A percentile compares a stretch with the other conserved stretches of the same genome.
Conservation (phyloP, 2,888 invertebrate species). For the Eristalis tenax region DNA sequence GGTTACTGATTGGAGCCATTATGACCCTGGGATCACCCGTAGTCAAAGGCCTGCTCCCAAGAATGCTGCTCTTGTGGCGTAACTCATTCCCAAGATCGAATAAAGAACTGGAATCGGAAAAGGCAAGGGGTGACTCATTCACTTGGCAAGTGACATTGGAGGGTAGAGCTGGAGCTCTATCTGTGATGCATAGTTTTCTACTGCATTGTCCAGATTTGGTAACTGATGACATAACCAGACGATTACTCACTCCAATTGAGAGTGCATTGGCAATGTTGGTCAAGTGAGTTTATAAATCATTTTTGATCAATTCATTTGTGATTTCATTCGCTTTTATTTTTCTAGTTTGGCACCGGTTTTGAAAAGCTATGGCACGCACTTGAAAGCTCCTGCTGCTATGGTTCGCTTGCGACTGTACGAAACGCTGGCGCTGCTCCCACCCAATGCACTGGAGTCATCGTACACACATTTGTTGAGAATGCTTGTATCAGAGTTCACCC, state of each 20-base stretch:
- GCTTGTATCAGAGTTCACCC: slow-evolving; percentile 96
- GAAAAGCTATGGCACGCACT: slow-evolving; percentile 93
- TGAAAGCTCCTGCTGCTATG: slow-evolving; percentile 97
- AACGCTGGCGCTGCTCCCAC: slow-evolving; percentile 89
- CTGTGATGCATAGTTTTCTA: slow-evolving; percentile 96
- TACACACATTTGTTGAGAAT: slow-evolving; percentile 94
- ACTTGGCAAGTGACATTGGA: slow-evolving; percentile 99
- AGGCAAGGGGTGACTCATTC: slow-evolving; percentile 96
- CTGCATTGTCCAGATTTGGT: slow-evolving; percentile 94
- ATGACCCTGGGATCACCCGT: slow-evolving; percentile 97
- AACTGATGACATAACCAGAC: slow-evolving; percentile 94
- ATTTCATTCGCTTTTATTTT: slow-evolving; percentile 53
- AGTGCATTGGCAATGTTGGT: slow-evolving; percentile 97
- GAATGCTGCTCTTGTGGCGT: slow-evolving; percentile 97
- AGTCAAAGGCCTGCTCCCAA: slow-evolving; percentile 93
- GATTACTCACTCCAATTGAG: slow-evolving; percentile 95
- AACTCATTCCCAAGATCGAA: slow-evolving; percentile 98
- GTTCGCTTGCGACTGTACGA: slow-evolving; percentile 96
- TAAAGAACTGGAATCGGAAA: slow-evolving; percentile 98
- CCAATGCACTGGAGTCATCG: slow-evolving; percentile 90
- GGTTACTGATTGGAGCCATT: slow-evolving; percentile 97
- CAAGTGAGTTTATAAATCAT: slow-evolving; percentile 85
- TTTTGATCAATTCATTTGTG: background rate
- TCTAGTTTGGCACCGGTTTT: slow-evolving; percentile 90
- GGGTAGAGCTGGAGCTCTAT: slow-evolving; percentile 96